A percentile compares a stretch with the other conserved stretches of the same genome.
phyloP scores from a whole-genome alignment of 2,797 vertebrate species.

The Epinephelus malabaricus region DNA sequence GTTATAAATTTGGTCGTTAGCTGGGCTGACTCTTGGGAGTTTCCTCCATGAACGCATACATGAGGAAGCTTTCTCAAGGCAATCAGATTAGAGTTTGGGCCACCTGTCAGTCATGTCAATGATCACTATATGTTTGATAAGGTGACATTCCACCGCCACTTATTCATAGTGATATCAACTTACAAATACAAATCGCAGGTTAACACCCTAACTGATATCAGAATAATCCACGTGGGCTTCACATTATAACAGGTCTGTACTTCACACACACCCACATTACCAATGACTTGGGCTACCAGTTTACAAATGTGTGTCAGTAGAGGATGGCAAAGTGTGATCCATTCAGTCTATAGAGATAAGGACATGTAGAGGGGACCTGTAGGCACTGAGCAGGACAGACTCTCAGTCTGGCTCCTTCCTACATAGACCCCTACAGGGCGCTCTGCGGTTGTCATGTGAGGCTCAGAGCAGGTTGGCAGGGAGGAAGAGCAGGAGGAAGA shows the following conservation, averaged over 20 bases:
- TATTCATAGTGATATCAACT: conserved; percentile 18
- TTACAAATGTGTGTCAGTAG: conserved; percentile 25
- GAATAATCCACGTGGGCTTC: conserved; percentile 29
- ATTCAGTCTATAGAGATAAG: conserved; percentile 18
- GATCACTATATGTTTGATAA: conserved; percentile 9
- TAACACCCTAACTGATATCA: conserved; percentile 26
- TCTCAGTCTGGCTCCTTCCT: conserved; percentile 59
- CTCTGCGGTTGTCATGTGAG: conserved; percentile 48
- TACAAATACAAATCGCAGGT: conserved; percentile 2
- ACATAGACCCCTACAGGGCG: conserved; percentile 68
- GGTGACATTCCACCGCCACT: background rate
- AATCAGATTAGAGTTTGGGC: conserved; percentile 33
- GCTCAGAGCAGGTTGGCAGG: conserved; percentile 46
- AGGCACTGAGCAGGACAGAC: conserved; percentile 55
- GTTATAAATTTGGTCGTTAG: conserved; percentile 37
- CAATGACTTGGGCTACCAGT: conserved; percentile 9
- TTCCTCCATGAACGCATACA: conserved; percentile 2
- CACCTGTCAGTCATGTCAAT: conserved; percentile 1
- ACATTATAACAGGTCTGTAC: conserved; percentile 48
- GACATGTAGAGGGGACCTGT: conserved; percentile 41
- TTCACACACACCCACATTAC: conserved; percentile 26
- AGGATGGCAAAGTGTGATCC: conserved; percentile 32
- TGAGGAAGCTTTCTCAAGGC: conserved; percentile 17
- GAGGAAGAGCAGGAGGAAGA: conserved; percentile 38
- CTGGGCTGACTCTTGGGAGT: background rate